Evolutionary conservation across 2,113 vertebrate species (phyloP).

Genomic region (Rhizomys pruinosus): DNA sequence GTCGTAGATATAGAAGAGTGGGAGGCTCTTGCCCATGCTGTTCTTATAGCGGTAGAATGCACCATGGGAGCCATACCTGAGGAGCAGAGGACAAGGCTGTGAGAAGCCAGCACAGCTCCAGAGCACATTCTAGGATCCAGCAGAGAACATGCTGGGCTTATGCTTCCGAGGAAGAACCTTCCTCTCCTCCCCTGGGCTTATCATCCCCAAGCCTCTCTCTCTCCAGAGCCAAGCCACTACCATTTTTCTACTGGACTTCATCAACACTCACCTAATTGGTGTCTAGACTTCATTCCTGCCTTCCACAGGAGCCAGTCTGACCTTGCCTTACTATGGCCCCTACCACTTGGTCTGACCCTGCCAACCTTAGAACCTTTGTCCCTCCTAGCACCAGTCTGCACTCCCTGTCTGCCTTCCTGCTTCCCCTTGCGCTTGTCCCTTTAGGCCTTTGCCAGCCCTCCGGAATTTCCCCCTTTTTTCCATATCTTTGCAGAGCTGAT

Average conservation of each 20-base stretch:
- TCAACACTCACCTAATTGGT: background rate
- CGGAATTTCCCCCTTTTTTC: background rate
- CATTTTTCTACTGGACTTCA: background rate
- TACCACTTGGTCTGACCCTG: background rate
- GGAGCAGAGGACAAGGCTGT: constrained; percentile 28
- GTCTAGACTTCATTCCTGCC: background rate
- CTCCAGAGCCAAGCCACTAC: background rate
- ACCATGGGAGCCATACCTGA: constrained; percentile 91
- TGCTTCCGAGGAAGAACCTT: constrained; percentile 10
- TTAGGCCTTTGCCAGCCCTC: background rate
- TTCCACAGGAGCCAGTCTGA: background rate
- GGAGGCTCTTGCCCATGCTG: constrained; percentile 90
- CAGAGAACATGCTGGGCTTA: background rate
- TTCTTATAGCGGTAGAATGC: constrained; percentile 93
- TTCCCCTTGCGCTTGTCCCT: background rate
- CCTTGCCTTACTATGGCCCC: background rate
- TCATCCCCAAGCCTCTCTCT: background rate
- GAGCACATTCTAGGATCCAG: background rate
- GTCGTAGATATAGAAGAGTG: constrained; percentile 94
- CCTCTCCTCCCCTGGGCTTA: background rate
- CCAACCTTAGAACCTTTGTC: background rate
- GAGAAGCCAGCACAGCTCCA: background rate
- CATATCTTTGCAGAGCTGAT: constrained; percentile 11
- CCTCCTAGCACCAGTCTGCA: background rate
- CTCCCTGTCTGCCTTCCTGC: background rate